These are phyloP conservation scores for Hypselothyrea guttata DNA, from an alignment of 2,888 invertebrate species.

Conservation along the genomic window DNA sequence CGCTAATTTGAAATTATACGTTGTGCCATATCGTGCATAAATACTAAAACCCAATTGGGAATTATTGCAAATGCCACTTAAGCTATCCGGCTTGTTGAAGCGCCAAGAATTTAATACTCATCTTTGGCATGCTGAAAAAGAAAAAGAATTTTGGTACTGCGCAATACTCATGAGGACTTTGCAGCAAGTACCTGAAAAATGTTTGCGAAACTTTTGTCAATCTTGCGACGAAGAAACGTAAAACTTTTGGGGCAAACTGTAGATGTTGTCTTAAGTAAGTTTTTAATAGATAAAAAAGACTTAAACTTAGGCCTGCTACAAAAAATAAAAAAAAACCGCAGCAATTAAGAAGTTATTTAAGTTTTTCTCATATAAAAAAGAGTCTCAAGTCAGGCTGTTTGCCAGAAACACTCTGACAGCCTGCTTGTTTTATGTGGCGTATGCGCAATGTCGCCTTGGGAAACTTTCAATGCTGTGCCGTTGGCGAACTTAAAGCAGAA, in stretches of 20 bases:
- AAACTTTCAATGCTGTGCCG: slow-evolving; percentile 60
- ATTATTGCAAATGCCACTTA: slow-evolving; percentile 18
- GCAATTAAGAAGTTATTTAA: slow-evolving; percentile 66
- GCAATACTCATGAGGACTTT: neutral
- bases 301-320: slow-evolving; percentile 14
- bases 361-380: slow-evolving; percentile 22
- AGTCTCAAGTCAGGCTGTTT: slow-evolving; percentile 9
- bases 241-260: slow-evolving; percentile 24
- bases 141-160: neutral
- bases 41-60: slow-evolving; percentile 29
- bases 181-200: slow-evolving; percentile 1
- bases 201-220: slow-evolving; percentile 23
- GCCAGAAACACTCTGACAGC: slow-evolving; percentile 5
- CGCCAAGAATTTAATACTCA: slow-evolving; percentile 10
- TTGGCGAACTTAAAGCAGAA: slow-evolving; percentile 36
- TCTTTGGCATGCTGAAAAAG: neutral
- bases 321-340: slow-evolving; percentile 46
- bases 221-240: slow-evolving; percentile 1
- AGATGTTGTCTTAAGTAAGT: slow-evolving; percentile 19
- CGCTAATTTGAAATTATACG: slow-evolving; percentile 36
- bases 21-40: neutral
- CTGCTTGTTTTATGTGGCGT: slow-evolving; percentile 33
- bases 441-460: slow-evolving; percentile 43
- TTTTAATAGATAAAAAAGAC: slow-evolving; percentile 48
- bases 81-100: neutral